Percentiles rank a stretch among this genome's conserved stretches.
These are phyloP conservation scores for Anisognathus igniventris DNA, from an alignment of 2,797 vertebrate genomes.

Conservation along the genomic window DNA sequence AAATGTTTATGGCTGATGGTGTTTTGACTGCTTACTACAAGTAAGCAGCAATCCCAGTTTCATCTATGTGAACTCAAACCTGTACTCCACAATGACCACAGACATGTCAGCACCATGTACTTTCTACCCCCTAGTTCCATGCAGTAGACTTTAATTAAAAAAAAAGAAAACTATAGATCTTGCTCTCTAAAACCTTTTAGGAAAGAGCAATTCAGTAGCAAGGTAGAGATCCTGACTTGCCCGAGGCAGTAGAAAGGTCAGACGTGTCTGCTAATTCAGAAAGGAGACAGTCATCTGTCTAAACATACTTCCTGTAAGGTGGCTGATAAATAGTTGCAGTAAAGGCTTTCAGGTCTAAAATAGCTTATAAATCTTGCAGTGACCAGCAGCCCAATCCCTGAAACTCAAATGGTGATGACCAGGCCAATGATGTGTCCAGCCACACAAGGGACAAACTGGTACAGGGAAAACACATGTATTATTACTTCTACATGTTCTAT, in stretches of 20 bases:
- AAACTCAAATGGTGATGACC: background rate
- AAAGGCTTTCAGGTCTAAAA: background rate
- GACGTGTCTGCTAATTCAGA: background rate
- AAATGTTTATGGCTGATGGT: background rate
- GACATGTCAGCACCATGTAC: background rate
- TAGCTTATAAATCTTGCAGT: background rate
- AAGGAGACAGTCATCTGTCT: background rate
- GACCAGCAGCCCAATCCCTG: background rate
- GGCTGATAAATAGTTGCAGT: background rate
- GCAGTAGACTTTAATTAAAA: background rate
- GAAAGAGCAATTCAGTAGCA: background rate
- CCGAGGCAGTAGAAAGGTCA: background rate
- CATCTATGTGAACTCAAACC: background rate
- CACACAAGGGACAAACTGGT: background rate
- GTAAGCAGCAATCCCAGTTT: background rate
- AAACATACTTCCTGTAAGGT: background rate
- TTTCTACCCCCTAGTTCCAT: background rate
- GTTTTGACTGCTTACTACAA: background rate
- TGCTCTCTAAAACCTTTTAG: background rate
- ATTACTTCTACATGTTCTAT: background rate
- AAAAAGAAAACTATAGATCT: background rate
- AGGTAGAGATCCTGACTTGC: background rate
- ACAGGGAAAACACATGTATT: rapidly evolving
- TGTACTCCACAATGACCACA: background rate
- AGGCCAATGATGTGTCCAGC: background rate